phyloP scores from a whole-genome alignment of 1,140 invertebrate species.

The Halictus rubicundus region DNA sequence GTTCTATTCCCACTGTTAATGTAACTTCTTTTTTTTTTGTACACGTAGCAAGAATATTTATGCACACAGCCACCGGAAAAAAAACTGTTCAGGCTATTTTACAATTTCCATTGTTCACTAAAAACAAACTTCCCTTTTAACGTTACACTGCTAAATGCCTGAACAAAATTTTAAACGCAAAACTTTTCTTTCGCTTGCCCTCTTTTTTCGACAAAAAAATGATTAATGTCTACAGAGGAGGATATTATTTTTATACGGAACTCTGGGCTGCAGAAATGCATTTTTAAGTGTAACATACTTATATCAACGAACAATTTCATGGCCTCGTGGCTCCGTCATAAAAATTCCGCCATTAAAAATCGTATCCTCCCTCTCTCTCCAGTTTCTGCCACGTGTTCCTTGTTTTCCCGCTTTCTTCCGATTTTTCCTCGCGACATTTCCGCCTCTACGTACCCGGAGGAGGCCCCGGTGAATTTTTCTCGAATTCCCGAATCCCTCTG shows the following conservation, averaged over 20 bases:
- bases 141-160: too few species aligned
- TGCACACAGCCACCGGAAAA: neutral
- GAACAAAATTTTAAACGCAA: too few species aligned
- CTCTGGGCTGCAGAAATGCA: too few species aligned
- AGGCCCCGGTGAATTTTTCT: conserved; percentile 1
- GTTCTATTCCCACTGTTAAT: conserved; percentile 27
- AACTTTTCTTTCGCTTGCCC: too few species aligned
- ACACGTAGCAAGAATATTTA: conserved; percentile 13
- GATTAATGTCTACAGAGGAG: too few species aligned
- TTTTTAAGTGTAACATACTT: too few species aligned
- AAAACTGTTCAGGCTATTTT: neutral
- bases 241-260: too few species aligned
- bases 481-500: conserved; percentile 13
- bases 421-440: neutral
- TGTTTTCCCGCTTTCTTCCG: neutral
- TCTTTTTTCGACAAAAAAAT: too few species aligned
- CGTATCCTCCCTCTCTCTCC: neutral
- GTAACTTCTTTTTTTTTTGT: conserved; percentile 31
- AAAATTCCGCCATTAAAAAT: too few species aligned
- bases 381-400: conserved; percentile 51
- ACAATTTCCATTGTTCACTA: too few species aligned
- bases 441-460: neutral
- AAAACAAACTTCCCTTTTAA: too few species aligned
- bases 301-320: conserved; percentile 54
- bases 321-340: neutral